Conservation (phyloP, 2,888 invertebrate genomes). For the Sesamia inferens region DNA sequence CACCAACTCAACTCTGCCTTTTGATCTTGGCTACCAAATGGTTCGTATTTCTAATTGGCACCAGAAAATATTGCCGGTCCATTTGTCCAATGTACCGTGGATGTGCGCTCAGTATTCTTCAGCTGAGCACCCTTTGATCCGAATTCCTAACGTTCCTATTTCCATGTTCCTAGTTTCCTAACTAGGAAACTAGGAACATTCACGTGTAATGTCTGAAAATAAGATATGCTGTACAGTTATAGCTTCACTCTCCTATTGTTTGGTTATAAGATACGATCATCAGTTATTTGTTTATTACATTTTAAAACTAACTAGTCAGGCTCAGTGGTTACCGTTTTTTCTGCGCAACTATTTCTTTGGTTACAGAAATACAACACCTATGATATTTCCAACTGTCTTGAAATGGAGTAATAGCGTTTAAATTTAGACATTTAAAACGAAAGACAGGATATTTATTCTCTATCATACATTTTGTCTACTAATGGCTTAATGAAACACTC, state of each 20-base stretch:
- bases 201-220: not conserved
- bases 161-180: no score
- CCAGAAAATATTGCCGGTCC: not conserved
- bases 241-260: constrained; percentile 19
- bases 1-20: not conserved
- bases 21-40: not conserved
- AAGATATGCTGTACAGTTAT: not conserved
- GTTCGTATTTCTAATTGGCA: constrained; percentile 2
- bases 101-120: constrained; percentile 9
- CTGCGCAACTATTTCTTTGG: not conserved
- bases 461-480: not conserved
- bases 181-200: constrained; percentile 4
- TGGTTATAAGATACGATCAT: not conserved
- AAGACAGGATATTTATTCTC: not conserved
- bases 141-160: not conserved
- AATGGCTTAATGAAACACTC: not conserved
- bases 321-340: not conserved
- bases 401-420: not conserved
- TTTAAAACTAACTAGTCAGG: not conserved
- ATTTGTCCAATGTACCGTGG: constrained; percentile 3
- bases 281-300: not conserved
- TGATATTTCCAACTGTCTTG: no score
- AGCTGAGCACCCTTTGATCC: constrained; percentile 1
- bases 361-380: no score
- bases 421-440: not conserved